Conservation (phyloP, 1,140 invertebrate species). For the Thrips palmi region DNA sequence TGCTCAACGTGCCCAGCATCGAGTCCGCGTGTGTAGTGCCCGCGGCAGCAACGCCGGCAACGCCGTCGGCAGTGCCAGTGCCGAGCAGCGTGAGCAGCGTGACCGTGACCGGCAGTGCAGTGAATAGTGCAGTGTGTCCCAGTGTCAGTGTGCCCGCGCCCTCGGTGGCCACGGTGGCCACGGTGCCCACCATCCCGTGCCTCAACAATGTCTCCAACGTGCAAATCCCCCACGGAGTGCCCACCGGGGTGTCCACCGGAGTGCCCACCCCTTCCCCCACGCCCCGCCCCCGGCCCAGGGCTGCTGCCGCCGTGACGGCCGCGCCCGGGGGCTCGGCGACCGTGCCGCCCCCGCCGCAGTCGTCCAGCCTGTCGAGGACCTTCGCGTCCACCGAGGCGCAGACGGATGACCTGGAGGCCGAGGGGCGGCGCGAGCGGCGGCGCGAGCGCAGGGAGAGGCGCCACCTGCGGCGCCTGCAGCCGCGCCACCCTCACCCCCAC, state of each 20-base stretch:
- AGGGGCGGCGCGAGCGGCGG: slow-evolving; percentile 17
- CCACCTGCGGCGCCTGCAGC: slow-evolving; percentile 14
- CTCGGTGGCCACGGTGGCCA: slow-evolving; percentile 10
- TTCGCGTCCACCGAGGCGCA: slow-evolving; percentile 22
- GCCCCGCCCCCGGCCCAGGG: too few relatives aligned
- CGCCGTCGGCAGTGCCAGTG: neutral
- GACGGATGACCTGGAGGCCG: slow-evolving; percentile 18
- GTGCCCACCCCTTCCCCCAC: too few relatives aligned
- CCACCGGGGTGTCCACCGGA: too few relatives aligned
- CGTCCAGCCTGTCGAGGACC: too few relatives aligned
- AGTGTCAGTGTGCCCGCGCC: slow-evolving; percentile 3
- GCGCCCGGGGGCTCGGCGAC: neutral
- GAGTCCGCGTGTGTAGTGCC: too few relatives aligned
- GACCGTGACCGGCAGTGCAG: slow-evolving; percentile 8
- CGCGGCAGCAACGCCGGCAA: too few relatives aligned
- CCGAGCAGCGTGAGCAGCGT: slow-evolving; percentile 4
- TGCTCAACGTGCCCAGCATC: too few relatives aligned
- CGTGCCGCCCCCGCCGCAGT: slow-evolving; percentile 8
- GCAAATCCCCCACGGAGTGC: slow-evolving; percentile 3
- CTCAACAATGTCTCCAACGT: slow-evolving; percentile 11
- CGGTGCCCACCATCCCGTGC: slow-evolving; percentile 14
- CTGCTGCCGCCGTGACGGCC: neutral
- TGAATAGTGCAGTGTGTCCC: slow-evolving; percentile 11
- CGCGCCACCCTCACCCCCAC: slow-evolving; percentile 8
- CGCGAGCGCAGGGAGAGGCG: slow-evolving; percentile 17